Base-by-base conservation (phyloP, 2,113 vertebrate genomes). In the Toxotes jaculatrix region DNA sequence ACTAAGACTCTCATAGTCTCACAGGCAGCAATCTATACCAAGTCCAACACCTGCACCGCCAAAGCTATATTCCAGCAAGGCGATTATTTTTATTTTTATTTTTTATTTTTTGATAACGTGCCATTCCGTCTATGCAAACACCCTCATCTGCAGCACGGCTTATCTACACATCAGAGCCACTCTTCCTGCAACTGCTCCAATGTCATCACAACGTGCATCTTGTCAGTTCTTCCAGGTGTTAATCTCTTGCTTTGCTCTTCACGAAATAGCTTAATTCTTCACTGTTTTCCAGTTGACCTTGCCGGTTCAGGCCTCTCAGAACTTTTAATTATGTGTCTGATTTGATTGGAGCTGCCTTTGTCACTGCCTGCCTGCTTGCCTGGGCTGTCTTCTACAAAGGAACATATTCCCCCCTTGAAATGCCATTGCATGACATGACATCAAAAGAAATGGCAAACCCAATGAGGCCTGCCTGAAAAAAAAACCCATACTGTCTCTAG, bases 401-500 rank as follows among this genome's bases (percentile, higher is more conserved):
- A 79, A 71, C 79, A 82, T 66, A 66, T 73, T 32, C 32, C 74
- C 43, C 68, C 61, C 76, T 88, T 88, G 79, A 92, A 90, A 91
- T 80, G 78, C 77, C 80, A 83, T 85, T 84, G 86, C 85, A 75
- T 90, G 86, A 90, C 80, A 85, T 77, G 82, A 88, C 87, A 93
- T 93, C 87, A 93, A 91, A 93, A 84, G 81, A 87, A 91, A 90
- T 81, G 59, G 63, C 80, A 87, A 90, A 86, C 84, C 79, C 81
- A 82, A 83, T 73, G 86, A 87, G 84, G 77, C 74, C 80, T 63
- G 80, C 64, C 63, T 69, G 60, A 13, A 32, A 76, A 76, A 62
- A 32, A 49, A 73, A 65, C 31, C 36, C 38, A 66, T 71, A 74
- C 61, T 77, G 72, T 84, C 82, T 87, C 43, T 56, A 74, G 82